Conservation (phyloP, 2,113 vertebrate species). For the mouse (Mus musculus) region GRCm39 chr1:108197501-108198000, state of each 20-base stretch:
- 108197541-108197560: not conserved
- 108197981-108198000: not conserved
- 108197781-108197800: not conserved
- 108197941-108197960: not conserved
- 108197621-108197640: not conserved
- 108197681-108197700: not conserved
- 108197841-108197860: not conserved
- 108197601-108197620: not conserved
- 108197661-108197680: not conserved
- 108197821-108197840: not conserved
- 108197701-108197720: no score
- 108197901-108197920: constrained; percentile 2
- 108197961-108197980: not conserved
- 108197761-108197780: not conserved
- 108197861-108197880: not conserved
- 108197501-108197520: not conserved
- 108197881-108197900: not conserved
- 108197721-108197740: not conserved
- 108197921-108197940: not conserved
- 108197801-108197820: not conserved
- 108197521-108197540: not conserved
- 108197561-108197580: not conserved
- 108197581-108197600: not conserved
- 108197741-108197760: not conserved
- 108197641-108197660: not conserved